Base-by-base conservation (phyloP, 2,888 invertebrate species). In the Heliconius cydno region DNA sequence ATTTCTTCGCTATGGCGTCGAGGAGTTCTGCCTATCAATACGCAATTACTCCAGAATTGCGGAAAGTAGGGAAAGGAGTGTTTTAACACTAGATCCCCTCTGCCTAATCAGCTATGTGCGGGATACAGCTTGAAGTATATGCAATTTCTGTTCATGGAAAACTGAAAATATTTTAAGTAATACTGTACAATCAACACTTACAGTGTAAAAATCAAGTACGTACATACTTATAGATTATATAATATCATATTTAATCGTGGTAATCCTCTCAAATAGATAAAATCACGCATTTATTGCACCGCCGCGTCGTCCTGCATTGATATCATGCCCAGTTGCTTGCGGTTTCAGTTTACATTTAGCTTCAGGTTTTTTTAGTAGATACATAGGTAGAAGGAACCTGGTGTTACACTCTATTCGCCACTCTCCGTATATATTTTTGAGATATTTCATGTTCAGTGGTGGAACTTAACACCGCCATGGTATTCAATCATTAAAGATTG, bases 251-350 rank as follows among this genome's bases (percentile, higher is more conserved):
- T 52, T 57, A 57, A 57, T 30, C 19, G 6, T 57, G 12, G 57
- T 30, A 72, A 72, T 57, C 72, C 72, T 46, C 28, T 57, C 6
- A 30, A 57, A 57, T 72, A 30, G 57, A 72, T 72, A 57, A 30
- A 13, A 72, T 30, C 30, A 28, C 12, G 10, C 30, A 28, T 72
- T 52, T 22, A 72, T 30, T 72, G 72, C 28, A 28, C 15, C 28
- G 70, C 70, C 28, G 46, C 19, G n/a, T n/a, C 52, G 19, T 15
- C 46, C 22, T 22, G 46, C 30, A 22, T 57, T 41, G 6, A 13
- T 15, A 25, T 34, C 0, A 46, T 72, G 19, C 19, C 6, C 30
- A 12, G 34, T 68, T 22, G 22, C n/a, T n/a, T 68, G 68, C 22
- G 67, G 34, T 68, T 38, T 68, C 38, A n/a, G 22, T 68, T 68